A percentile compares a stretch with the other conserved stretches of the same genome.
phyloP scores from a whole-genome alignment of 2,888 invertebrate genomes.

The Reticulitermes lucifugus region DNA sequence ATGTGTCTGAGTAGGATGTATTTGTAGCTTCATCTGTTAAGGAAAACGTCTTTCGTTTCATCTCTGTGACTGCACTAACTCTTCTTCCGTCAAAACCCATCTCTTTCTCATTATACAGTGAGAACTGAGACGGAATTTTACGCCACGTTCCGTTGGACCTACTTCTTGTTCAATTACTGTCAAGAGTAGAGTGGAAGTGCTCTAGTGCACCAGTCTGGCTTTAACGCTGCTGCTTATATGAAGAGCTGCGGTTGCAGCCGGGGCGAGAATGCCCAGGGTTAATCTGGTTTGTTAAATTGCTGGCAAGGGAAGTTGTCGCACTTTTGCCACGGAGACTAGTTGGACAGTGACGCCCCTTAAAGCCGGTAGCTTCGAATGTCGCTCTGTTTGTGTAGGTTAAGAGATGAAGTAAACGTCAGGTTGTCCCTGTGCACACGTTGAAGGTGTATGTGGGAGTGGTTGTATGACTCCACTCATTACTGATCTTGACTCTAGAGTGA shows the following conservation, averaged over 20 bases:
- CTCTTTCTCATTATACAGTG: conserved; percentile 17
- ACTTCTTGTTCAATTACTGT: conserved; percentile 29
- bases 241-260: too few species aligned
- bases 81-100: conserved; percentile 1
- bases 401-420: too few species aligned
- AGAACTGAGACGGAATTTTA: conserved; percentile 9
- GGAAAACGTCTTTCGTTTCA: not conserved
- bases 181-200: not conserved
- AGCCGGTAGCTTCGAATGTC: too few species aligned
- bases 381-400: too few species aligned
- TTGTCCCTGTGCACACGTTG: too few species aligned
- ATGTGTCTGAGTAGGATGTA: not conserved
- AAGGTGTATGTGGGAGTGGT: too few species aligned
- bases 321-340: too few species aligned
- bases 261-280: not conserved
- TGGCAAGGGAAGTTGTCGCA: too few species aligned
- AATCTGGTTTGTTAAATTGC: conserved; percentile 7
- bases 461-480: too few species aligned
- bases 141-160: not conserved
- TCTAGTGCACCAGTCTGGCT: not conserved
- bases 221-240: not conserved
- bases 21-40: not conserved
- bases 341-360: too few species aligned
- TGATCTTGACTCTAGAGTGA: too few species aligned
- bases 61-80: not conserved